Evolutionary conservation across 2,888 invertebrate species (phyloP).

Genomic region (Corbicula japonica): DNA sequence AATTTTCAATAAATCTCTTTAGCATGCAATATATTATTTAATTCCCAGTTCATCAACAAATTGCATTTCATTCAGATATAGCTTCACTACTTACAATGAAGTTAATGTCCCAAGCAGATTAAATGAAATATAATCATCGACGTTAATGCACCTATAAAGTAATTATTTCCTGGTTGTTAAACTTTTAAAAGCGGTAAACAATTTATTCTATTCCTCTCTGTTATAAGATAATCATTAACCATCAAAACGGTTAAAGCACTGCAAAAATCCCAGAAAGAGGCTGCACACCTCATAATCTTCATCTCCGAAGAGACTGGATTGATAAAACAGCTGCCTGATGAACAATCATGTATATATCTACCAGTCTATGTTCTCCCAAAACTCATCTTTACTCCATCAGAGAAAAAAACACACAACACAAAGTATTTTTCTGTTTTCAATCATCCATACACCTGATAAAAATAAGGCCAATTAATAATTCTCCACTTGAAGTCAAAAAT

Average conservation of each 20-base stretch:
- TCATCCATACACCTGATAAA: slow-evolving; percentile 17
- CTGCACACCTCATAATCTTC: slow-evolving; percentile 19
- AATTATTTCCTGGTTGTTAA: slow-evolving; percentile 32
- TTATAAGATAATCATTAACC: slow-evolving; percentile 10
- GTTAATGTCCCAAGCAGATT: neutral
- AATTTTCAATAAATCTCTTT: slow-evolving; percentile 31
- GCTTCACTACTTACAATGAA: no score
- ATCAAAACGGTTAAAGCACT: slow-evolving; percentile 8
- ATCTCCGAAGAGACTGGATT: slow-evolving; percentile 32
- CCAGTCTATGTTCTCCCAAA: slow-evolving; percentile 38
- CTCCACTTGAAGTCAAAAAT: slow-evolving; percentile 2
- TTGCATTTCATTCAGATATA: slow-evolving; percentile 16
- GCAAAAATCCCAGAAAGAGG: neutral
- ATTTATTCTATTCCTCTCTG: slow-evolving; percentile 6
- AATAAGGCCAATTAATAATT: slow-evolving; percentile 6
- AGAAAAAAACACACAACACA: slow-evolving; percentile 12
- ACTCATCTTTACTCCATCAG: slow-evolving; percentile 15
- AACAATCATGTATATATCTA: slow-evolving; percentile 35
- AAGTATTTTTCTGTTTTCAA: slow-evolving; percentile 7
- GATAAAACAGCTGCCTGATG: slow-evolving; percentile 37
- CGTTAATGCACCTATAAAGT: slow-evolving; percentile 9
- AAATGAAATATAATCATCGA: slow-evolving; percentile 1
- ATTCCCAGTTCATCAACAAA: slow-evolving; percentile 14
- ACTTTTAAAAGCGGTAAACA: slow-evolving; percentile 7
- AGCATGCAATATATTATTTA: slow-evolving; percentile 13